Conservation (phyloP, 2,888 invertebrate species). For the Hypomecis punctinalis region DNA sequence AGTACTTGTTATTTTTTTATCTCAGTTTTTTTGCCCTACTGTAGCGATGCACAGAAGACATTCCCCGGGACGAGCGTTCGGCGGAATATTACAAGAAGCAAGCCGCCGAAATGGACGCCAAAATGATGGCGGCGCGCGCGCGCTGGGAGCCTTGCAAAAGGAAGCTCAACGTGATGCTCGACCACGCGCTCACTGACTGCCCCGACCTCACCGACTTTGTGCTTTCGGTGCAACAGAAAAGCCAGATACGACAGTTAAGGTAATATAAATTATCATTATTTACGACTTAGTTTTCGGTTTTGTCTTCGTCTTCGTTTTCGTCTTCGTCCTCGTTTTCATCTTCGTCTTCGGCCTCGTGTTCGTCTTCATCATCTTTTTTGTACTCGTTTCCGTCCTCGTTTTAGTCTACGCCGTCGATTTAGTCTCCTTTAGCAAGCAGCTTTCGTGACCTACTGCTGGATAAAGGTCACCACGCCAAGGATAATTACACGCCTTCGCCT, state of each 20-base stretch:
- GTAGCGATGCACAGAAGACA: constrained; percentile 75
- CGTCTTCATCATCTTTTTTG: no score
- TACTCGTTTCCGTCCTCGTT: no score
- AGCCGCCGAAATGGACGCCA: constrained; percentile 61
- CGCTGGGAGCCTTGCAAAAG: constrained; percentile 66
- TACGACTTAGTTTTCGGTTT: not conserved
- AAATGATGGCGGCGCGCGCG: constrained; percentile 62
- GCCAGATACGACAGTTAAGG: constrained; percentile 64
- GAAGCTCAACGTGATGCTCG: constrained; percentile 54
- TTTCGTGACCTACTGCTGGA: no score
- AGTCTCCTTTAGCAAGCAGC: no score
- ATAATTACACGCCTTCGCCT: no score
- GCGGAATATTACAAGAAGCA: constrained; percentile 70
- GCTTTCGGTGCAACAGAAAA: constrained; percentile 59
- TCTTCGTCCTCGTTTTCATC: no score
- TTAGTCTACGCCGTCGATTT: no score
- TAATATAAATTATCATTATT: not conserved
- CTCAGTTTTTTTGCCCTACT: constrained; percentile 23
- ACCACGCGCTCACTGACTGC: constrained; percentile 61
- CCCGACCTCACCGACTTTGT: constrained; percentile 63
- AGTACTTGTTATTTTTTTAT: no score
- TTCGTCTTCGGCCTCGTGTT: no score
- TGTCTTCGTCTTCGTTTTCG: no score
- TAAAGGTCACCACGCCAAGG: no score
- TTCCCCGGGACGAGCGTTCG: constrained; percentile 73